These are phyloP conservation scores for Melanchra persicariae DNA, from an alignment of 2,888 invertebrate genomes.

Conservation along the genomic window DNA sequence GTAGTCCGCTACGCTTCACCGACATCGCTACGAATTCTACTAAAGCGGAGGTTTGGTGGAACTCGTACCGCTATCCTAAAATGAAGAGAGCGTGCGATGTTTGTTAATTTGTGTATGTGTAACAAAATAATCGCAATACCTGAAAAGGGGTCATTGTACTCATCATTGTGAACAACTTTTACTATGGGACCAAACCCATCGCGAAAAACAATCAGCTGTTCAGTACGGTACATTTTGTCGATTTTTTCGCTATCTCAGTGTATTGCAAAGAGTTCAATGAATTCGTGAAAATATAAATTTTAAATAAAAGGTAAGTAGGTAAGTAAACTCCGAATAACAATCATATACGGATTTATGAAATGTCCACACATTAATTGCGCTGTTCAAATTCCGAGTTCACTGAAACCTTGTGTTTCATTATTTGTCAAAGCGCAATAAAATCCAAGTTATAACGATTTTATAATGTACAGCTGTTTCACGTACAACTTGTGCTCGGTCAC, in stretches of 20 bases:
- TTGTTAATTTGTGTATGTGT: no score
- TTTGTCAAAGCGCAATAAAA: conserved; percentile 11
- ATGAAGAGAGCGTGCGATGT: neutral
- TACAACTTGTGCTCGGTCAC: neutral
- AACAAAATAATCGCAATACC: no score
- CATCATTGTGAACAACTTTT: no score
- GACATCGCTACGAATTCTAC: conserved; percentile 21
- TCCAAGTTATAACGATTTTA: conserved; percentile 7
- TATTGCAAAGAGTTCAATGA: neutral
- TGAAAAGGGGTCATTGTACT: no score
- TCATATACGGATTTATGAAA: neutral
- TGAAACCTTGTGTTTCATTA: conserved; percentile 18
- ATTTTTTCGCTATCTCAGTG: no score
- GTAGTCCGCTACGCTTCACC: conserved; percentile 41
- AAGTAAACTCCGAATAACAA: neutral
- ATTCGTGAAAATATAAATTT: fast-evolving
- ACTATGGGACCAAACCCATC: no score
- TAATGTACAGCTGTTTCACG: conserved; percentile 12
- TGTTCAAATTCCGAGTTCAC: conserved; percentile 21
- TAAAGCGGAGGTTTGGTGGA: neutral
- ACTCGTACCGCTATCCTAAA: no score
- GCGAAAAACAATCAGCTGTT: no score
- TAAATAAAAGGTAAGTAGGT: neutral
- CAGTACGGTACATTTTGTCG: neutral
- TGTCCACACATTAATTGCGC: conserved; percentile 5